phyloP scores from a whole-genome alignment of 2,888 invertebrate species.

The Allolobophora icterica region DNA sequence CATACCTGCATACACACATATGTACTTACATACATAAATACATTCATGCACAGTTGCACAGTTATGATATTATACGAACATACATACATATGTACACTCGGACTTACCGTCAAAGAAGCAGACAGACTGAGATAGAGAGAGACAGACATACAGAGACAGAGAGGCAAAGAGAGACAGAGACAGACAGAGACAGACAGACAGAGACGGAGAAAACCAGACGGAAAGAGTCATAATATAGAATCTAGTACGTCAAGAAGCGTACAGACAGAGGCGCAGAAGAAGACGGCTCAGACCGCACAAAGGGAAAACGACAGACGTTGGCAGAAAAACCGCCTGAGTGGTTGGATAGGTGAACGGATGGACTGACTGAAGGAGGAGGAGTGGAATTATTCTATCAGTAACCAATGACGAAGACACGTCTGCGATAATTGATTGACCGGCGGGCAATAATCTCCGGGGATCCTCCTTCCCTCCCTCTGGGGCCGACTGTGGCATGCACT shows the following conservation, averaged over 20 bases:
- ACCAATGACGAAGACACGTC: conserved; percentile 8
- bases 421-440: conserved; percentile 11
- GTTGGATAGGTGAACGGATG: not conserved
- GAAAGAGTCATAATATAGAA: not conserved
- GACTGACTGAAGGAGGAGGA: not conserved
- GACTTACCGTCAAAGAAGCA: not conserved
- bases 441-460: not conserved
- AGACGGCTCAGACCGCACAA: not conserved
- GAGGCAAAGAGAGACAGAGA: too few species aligned
- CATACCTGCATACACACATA: too few species aligned
- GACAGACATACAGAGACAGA: not conserved
- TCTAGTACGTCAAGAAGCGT: not conserved
- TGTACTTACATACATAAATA: too few species aligned
- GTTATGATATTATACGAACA: too few species aligned
- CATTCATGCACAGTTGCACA: too few species aligned
- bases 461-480: not conserved
- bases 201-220: not conserved
- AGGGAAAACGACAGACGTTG: not conserved
- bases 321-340: not conserved
- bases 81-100: too few species aligned
- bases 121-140: not conserved
- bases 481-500: not conserved
- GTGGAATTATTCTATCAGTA: not conserved
- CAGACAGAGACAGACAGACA: not conserved
- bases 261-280: not conserved